Base-by-base conservation (phyloP, 2,113 vertebrate species). In the Deroptyus accipitrinus region DNA sequence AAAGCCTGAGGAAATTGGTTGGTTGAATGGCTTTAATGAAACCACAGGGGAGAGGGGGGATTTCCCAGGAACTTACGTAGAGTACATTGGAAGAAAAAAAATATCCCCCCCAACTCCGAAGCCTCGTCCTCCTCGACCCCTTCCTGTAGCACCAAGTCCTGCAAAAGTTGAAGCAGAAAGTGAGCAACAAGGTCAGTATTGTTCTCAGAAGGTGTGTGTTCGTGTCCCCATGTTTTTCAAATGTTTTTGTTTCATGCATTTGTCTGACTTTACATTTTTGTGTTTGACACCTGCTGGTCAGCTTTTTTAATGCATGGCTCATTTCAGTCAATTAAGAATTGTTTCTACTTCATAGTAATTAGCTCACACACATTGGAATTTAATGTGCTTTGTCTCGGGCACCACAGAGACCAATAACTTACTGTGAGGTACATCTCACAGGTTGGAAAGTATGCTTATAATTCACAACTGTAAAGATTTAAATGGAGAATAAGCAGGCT, bases 61-160 rank as follows among this genome's bases (percentile, higher is more conserved):
- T 98, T 99, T 99, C 94, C 99, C 99, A 12, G 99, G 99, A 96
- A 99, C 99, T 39, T 99, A 99, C 0, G 99, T 99, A 35, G 99
- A 99, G 97, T 99, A 98, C 94, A 97, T 99, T 23, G 99, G 99
- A 88, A 99, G 98, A 97, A 99, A 99, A 96, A 99, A 98, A 97
- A 99, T 99, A 95, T 99, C 99, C 8, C 99, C 99, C 35, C 99
- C 99, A 3, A 99, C 99, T 35, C 99, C 99, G 9, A 99, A 99
- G 96, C 99, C 99, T 46, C 98, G 99, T 59, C 99, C 99, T 69
- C 98, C 98, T 86, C 98, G 99, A 88, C 99, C 99, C 25, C 97
- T 99, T 96, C 99, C 99, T 73, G 98, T 99, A n/a, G 99, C 98
- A 70, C 99, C 99, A 4, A 97, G 98, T 74, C 92, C 95, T 92